These are phyloP conservation scores for Phyllotis vaccarum DNA, from an alignment of 2,797 vertebrate genomes.

Conservation along the genomic window DNA sequence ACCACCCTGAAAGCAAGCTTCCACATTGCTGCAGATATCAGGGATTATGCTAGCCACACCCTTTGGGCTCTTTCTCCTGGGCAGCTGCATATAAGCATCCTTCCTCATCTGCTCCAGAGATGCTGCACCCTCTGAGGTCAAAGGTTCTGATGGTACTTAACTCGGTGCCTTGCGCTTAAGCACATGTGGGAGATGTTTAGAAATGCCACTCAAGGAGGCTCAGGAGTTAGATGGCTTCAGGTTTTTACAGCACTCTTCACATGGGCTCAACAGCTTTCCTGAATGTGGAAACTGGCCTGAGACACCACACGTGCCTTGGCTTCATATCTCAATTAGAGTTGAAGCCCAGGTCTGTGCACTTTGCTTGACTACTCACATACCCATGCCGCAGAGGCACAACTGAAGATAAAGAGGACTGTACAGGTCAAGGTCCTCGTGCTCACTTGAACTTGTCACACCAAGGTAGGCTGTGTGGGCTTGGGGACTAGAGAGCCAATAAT, in stretches of 20 bases:
- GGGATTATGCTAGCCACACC: background rate
- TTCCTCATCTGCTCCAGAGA: rapidly evolving
- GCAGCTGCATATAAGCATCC: rapidly evolving
- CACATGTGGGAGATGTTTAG: background rate
- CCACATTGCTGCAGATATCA: background rate
- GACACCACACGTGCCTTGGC: background rate
- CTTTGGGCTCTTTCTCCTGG: background rate
- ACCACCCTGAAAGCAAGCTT: background rate
- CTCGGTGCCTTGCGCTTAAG: rapidly evolving
- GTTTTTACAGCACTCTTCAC: background rate
- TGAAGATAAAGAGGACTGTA: background rate
- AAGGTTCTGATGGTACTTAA: rapidly evolving
- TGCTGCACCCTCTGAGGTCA: background rate
- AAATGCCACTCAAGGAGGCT: background rate
- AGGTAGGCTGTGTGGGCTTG: background rate
- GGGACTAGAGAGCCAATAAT: too few relatives aligned
- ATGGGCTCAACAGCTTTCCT: rapidly evolving
- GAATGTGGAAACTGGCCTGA: background rate
- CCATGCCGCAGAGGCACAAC: background rate
- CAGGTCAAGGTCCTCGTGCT: background rate
- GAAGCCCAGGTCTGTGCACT: background rate
- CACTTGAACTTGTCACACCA: too few relatives aligned
- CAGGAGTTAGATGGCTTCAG: rapidly evolving
- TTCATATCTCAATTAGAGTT: rapidly evolving
- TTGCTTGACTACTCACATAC: background rate